Conservation (phyloP, 2,888 invertebrate genomes). For the Tupiocoris notatus region DNA sequence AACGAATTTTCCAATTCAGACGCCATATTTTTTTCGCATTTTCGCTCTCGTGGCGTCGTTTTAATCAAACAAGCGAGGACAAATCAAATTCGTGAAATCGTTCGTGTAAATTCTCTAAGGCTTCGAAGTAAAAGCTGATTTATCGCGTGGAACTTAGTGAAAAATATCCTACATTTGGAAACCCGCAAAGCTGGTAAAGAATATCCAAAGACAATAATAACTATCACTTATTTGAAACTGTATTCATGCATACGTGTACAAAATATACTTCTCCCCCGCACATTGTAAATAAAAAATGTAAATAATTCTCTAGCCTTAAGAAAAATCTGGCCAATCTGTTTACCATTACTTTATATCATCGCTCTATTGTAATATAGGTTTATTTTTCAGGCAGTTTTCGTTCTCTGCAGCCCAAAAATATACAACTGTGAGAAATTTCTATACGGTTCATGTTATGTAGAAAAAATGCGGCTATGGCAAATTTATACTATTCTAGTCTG, state of each 20-base stretch:
- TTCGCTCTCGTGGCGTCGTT: neutral
- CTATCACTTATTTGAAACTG: too few relatives aligned
- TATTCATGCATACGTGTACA: too few relatives aligned
- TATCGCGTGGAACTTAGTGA: too few relatives aligned
- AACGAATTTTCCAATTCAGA: too few relatives aligned
- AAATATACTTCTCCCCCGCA: neutral
- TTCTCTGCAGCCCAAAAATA: neutral
- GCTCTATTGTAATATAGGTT: neutral
- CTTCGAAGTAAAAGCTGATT: too few relatives aligned
- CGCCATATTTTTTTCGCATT: neutral
- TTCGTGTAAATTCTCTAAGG: too few relatives aligned
- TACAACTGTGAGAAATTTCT: neutral
- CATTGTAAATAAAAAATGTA: neutral
- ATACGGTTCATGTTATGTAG: neutral
- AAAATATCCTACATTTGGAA: too few relatives aligned
- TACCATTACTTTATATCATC: neutral
- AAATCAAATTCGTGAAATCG: neutral
- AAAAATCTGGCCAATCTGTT: neutral
- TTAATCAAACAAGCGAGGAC: neutral
- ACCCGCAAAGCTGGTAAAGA: too few relatives aligned
- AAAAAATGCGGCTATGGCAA: constrained; percentile 25
- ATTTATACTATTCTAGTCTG: constrained; percentile 40
- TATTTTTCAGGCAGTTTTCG: neutral
- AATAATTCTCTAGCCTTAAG: neutral
- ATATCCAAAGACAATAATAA: too few relatives aligned